Percentiles rank a stretch among this genome's conserved stretches.
Evolutionary conservation across 2,888 invertebrate species (phyloP).

Genomic region (Pristionchus japonicus): DNA sequence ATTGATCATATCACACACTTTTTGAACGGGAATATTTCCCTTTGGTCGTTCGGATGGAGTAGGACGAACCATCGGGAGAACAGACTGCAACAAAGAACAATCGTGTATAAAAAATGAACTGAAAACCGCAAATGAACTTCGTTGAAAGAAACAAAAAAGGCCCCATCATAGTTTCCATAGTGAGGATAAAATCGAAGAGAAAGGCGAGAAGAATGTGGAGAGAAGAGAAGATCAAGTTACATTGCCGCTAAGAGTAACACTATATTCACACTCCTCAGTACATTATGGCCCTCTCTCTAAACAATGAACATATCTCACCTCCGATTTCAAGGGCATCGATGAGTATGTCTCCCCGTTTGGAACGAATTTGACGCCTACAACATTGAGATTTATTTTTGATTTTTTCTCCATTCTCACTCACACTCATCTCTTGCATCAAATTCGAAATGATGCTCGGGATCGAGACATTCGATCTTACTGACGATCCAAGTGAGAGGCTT

Average conservation of each 20-base stretch:
- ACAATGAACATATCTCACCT: not conserved
- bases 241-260: not conserved
- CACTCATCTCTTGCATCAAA: not conserved
- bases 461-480: not conserved
- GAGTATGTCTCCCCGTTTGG: not conserved
- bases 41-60: not conserved
- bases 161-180: not conserved
- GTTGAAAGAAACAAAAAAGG: not conserved
- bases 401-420: not conserved
- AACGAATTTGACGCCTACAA: not conserved
- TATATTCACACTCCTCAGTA: not conserved
- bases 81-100: not conserved
- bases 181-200: not conserved
- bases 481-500: not conserved
- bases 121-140: not conserved
- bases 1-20: not conserved
- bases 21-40: not conserved
- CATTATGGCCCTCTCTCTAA: not conserved
- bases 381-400: not conserved
- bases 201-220: not conserved
- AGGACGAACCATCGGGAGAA: not conserved
- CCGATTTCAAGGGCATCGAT: not conserved
- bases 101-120: not conserved
- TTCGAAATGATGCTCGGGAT: not conserved
- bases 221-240: not conserved